Evolutionary conservation across 2,888 invertebrate genomes (phyloP).

Genomic region (Candidula unifasciata): DNA sequence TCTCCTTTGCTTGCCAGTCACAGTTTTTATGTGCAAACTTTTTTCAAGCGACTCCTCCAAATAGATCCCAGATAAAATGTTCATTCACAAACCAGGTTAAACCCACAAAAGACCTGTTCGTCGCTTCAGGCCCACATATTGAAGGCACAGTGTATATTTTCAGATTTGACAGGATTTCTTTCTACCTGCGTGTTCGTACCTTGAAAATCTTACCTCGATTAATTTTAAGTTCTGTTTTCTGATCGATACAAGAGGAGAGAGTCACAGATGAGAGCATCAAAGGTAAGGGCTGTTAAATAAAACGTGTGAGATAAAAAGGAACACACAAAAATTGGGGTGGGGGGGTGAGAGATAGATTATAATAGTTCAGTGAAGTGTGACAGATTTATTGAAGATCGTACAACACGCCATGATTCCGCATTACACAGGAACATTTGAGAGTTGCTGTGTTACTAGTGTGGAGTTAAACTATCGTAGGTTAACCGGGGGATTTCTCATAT

Average conservation of each 20-base stretch:
- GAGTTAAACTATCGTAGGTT: too few relatives aligned
- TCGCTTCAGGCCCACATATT: not conserved
- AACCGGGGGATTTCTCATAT: too few relatives aligned
- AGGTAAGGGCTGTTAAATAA: not conserved
- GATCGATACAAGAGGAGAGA: not conserved
- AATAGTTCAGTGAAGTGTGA: too few relatives aligned
- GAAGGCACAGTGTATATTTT: not conserved
- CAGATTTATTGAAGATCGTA: too few relatives aligned
- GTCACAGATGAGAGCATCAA: not conserved
- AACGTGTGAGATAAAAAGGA: not conserved
- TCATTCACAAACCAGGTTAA: constrained; percentile 28
- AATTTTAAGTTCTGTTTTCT: not conserved
- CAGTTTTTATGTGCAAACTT: constrained; percentile 25
- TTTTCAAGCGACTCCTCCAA: constrained; percentile 14
- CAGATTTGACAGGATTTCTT: not conserved
- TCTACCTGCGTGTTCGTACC: not conserved
- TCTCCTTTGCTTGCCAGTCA: constrained; percentile 2
- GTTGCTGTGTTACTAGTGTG: too few relatives aligned
- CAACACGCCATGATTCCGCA: too few relatives aligned
- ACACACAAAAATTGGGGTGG: not conserved
- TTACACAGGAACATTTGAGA: too few relatives aligned
- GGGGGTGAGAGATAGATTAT: not conserved
- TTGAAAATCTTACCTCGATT: not conserved
- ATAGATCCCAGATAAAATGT: not conserved
- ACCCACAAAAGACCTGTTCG: not conserved